Percentiles rank a stretch among this genome's conserved stretches.
Conservation (phyloP, 2,113 vertebrate genomes). For the Zosterops hypoxanthus region DNA sequence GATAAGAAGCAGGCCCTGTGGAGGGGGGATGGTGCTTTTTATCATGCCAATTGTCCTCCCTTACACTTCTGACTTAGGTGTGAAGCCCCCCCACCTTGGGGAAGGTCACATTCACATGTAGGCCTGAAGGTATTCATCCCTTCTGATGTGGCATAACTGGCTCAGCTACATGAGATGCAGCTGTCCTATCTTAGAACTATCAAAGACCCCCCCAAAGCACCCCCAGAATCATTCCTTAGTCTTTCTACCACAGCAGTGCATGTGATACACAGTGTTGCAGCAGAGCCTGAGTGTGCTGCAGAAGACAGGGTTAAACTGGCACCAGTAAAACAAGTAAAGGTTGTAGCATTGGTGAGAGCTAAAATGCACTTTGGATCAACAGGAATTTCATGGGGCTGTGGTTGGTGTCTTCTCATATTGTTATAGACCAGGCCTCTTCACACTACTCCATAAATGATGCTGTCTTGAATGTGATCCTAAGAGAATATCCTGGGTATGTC, state of each 20-base stretch:
- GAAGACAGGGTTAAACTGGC: background rate
- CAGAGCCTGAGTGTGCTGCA: background rate
- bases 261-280: background rate
- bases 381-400: background rate
- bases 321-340: background rate
- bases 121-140: background rate
- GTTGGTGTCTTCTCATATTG: rapidly evolving
- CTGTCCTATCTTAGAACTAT: background rate
- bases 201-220: background rate
- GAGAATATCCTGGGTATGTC: background rate
- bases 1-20: rapidly evolving
- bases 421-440: background rate
- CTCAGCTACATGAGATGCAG: background rate
- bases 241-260: background rate
- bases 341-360: background rate
- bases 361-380: background rate
- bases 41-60: background rate
- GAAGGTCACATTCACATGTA: background rate
- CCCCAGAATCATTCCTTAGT: background rate
- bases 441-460: rapidly evolving
- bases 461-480: background rate
- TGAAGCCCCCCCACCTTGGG: background rate
- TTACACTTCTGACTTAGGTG: background rate
- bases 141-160: background rate
- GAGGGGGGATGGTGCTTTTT: background rate